Percentiles rank a stretch among this genome's conserved stretches.
phyloP scores from a whole-genome alignment of 2,888 invertebrate species.

The Tipula helvola region DNA sequence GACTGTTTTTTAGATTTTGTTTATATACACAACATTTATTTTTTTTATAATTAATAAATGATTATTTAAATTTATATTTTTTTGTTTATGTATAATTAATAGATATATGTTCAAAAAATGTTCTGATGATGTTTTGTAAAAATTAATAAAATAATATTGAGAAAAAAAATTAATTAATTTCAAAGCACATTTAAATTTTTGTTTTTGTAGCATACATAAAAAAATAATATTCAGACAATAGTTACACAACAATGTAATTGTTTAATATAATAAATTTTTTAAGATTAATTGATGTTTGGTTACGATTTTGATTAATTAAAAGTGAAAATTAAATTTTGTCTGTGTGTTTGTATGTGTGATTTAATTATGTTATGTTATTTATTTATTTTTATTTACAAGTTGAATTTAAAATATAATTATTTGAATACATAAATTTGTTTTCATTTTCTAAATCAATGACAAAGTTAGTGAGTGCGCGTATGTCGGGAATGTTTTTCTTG shows the following conservation, averaged over 20 bases:
- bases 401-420: not conserved
- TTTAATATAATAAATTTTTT: not conserved
- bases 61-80: not conserved
- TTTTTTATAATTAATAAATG: not conserved
- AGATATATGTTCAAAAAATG: not conserved
- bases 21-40: not conserved
- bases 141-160: not conserved
- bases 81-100: not conserved
- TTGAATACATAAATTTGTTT: constrained; percentile 4
- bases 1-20: not conserved
- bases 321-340: not conserved
- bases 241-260: not conserved
- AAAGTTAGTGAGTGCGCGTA: not conserved
- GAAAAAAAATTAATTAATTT: not conserved
- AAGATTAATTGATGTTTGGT: not conserved
- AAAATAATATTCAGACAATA: not conserved
- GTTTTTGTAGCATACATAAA: not conserved
- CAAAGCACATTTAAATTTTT: not conserved
- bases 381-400: not conserved
- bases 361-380: not conserved
- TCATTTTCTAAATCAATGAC: not conserved
- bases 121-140: not conserved
- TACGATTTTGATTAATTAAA: not conserved
- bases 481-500: not conserved
- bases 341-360: not conserved